Evolutionary conservation across 2,888 invertebrate species (phyloP).

Genomic region (Schizotus pectinicornis): DNA sequence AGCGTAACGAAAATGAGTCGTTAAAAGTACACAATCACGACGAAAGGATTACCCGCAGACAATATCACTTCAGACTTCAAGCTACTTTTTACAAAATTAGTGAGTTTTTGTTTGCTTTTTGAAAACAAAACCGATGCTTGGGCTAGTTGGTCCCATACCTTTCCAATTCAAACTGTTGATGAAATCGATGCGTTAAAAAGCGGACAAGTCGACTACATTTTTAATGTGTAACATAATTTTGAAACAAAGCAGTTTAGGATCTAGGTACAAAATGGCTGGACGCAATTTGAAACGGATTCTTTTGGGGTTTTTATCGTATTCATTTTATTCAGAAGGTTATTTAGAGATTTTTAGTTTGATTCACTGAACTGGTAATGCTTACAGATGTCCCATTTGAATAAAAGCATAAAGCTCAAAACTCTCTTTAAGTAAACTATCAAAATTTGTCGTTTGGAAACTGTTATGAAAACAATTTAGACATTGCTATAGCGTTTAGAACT

Average conservation of each 20-base stretch:
- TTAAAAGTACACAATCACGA: slow-evolving; percentile 15
- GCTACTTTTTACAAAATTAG: background rate
- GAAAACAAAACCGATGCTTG: slow-evolving; percentile 22
- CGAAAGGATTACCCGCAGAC: slow-evolving; percentile 9
- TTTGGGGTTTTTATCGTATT: slow-evolving; percentile 9
- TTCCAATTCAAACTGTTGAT: slow-evolving; percentile 25
- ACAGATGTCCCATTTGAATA: no score
- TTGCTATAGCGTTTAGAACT: no score
- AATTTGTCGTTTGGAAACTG: no score
- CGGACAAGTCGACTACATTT: slow-evolving; percentile 18
- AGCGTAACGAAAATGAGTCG: slow-evolving; percentile 5
- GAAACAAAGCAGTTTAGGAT: slow-evolving; percentile 14
- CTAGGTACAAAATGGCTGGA: slow-evolving; percentile 22
- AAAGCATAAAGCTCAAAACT: no score
- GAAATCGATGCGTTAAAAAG: slow-evolving; percentile 19
- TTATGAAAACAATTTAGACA: no score
- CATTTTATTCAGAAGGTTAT: slow-evolving; percentile 20
- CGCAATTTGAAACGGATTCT: slow-evolving; percentile 28
- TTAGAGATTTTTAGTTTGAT: slow-evolving; percentile 24
- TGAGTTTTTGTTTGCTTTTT: background rate
- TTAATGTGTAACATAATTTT: slow-evolving; percentile 18
- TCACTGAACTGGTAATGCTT: background rate
- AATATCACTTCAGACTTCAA: slow-evolving; percentile 12
- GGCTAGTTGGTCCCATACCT: slow-evolving; percentile 44
- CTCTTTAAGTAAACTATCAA: no score